Conservation (phyloP, 2,888 invertebrate species). For the Invenusta paracnida region DNA sequence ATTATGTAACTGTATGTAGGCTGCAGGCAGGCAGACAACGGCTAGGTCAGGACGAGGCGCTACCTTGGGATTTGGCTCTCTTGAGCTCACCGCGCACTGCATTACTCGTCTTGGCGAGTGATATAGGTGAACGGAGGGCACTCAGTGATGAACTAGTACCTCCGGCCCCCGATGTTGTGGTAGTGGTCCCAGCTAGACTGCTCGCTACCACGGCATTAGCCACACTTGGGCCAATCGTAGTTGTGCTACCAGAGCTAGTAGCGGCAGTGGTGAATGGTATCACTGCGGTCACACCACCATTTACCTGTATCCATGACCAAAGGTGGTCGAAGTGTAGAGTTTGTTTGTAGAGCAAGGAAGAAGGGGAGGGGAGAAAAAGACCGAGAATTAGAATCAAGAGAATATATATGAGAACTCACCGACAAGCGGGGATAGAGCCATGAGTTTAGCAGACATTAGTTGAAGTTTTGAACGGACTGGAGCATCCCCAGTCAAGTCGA, state of each 20-base stretch:
- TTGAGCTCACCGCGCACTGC: constrained; percentile 65
- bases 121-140: neutral
- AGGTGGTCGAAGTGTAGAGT: too few species aligned
- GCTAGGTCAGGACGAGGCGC: constrained; percentile 60
- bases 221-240: neutral
- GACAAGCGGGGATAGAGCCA: neutral
- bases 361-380: too few species aligned
- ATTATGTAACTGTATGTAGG: too few species aligned
- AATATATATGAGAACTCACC: neutral
- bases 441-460: neutral
- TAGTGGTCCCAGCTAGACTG: neutral
- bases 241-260: neutral
- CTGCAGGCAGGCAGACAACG: neutral
- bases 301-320: neutral
- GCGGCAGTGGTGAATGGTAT: neutral
- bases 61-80: constrained; percentile 89
- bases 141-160: neutral
- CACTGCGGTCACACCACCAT: too few species aligned
- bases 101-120: neutral
- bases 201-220: neutral
- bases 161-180: neutral
- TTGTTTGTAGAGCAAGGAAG: too few species aligned
- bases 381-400: too few species aligned
- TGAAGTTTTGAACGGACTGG: neutral
- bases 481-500: neutral